Percentiles rank a stretch among this genome's conserved stretches.
Evolutionary conservation across 2,888 invertebrate genomes (phyloP).

Genomic region (Geophilus truncorum): DNA sequence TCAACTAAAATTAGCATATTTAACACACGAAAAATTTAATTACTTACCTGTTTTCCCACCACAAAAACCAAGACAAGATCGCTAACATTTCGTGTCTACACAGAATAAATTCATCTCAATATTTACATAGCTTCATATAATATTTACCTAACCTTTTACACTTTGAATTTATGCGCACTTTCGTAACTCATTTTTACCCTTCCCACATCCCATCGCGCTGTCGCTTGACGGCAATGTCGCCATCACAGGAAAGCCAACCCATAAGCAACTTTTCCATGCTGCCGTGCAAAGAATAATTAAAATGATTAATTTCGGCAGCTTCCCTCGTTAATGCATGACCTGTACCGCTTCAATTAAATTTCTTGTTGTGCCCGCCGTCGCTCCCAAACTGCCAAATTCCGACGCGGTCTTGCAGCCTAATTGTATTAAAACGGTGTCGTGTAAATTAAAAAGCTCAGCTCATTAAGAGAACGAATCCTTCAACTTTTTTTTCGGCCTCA

Average conservation of each 20-base stretch:
- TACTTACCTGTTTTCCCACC: not conserved
- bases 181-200: not conserved
- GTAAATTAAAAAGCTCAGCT: constrained; percentile 35
- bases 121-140: not conserved
- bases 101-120: not conserved
- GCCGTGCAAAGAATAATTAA: constrained; percentile 34
- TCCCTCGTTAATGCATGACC: constrained; percentile 35
- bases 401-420: constrained; percentile 28
- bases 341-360: constrained; percentile 36
- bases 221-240: not conserved
- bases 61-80: not conserved
- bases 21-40: too few relatives aligned
- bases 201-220: not conserved
- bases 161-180: not conserved
- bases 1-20: too few relatives aligned
- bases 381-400: constrained; percentile 33
- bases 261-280: not conserved
- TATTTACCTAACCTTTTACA: constrained; percentile 7
- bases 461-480: constrained; percentile 32
- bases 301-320: constrained; percentile 36
- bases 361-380: constrained; percentile 32
- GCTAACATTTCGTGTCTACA: not conserved
- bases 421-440: constrained; percentile 35
- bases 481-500: not conserved
- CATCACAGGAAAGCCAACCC: not conserved